These are phyloP conservation scores for Cyprinus carpio DNA, from an alignment of 2,113 vertebrate genomes.

Conservation along the genomic window DNA sequence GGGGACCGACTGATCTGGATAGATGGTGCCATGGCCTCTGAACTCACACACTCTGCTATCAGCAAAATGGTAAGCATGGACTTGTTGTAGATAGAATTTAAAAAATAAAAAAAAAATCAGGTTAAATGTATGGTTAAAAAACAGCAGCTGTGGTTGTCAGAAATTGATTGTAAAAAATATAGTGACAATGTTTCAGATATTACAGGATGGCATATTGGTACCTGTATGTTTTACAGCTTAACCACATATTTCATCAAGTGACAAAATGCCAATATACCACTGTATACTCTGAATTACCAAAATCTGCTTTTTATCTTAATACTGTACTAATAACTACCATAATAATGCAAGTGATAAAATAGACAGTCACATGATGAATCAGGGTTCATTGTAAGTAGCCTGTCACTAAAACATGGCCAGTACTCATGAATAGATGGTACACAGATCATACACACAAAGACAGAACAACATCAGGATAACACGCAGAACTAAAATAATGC, in stretches of 20 bases:
- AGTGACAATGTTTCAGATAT: not conserved
- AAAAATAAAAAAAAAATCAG: not conserved
- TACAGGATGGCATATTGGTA: not conserved
- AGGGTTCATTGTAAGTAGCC: not conserved
- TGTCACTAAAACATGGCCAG: not conserved
- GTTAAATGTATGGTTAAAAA: not conserved
- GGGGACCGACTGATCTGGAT: constrained; percentile 87
- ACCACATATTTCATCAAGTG: too few relatives aligned
- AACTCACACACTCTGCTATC: constrained; percentile 71
- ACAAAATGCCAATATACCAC: too few relatives aligned
- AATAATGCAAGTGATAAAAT: not conserved
- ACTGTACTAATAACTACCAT: not conserved
- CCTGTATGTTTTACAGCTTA: not conserved
- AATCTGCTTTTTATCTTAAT: not conserved
- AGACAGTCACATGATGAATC: not conserved
- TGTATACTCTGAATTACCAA: too few relatives aligned
- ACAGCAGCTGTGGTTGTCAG: too few relatives aligned
- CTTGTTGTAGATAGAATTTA: not conserved
- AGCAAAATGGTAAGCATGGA: constrained; percentile 76
- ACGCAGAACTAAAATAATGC: not conserved
- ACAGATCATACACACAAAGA: not conserved
- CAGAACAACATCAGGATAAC: not conserved
- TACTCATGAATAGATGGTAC: not conserved
- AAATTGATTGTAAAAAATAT: too few relatives aligned
- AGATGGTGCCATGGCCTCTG: constrained; percentile 78